Conservation (phyloP, 2,888 invertebrate genomes). For the Ctena decussata region DNA sequence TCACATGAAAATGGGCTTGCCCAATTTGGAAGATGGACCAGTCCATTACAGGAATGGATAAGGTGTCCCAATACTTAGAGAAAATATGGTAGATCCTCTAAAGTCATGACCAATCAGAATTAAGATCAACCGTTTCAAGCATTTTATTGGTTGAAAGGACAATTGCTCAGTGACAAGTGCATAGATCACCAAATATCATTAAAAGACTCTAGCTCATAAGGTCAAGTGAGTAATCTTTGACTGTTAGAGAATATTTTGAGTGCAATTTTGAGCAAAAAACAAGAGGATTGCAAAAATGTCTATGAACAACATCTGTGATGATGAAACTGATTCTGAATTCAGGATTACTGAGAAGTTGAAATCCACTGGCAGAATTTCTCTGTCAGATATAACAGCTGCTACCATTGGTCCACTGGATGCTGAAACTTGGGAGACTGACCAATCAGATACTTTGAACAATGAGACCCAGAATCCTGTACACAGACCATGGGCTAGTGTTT, state of each 20-base stretch:
- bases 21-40: no score
- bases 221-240: not conserved
- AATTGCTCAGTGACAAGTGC: no score
- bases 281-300: not conserved
- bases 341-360: not conserved
- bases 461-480: not conserved
- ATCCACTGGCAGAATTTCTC: constrained; percentile 38
- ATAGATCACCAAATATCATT: no score
- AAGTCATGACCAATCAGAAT: not conserved
- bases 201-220: not conserved
- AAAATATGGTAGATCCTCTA: not conserved
- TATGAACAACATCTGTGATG: not conserved
- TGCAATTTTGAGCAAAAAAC: not conserved
- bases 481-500: not conserved
- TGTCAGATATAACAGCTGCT: constrained; percentile 59
- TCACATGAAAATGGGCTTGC: no score
- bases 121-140: not conserved
- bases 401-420: constrained; percentile 57
- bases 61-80: no score
- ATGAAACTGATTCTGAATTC: not conserved
- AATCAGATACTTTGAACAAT: not conserved
- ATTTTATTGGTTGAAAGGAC: not conserved
- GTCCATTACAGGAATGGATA: no score
- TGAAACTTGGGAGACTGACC: not conserved
- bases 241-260: constrained; percentile 3